These are phyloP conservation scores for Drosophila chauvacae DNA, from an alignment of 1,140 invertebrate species.

Conservation along the genomic window DNA sequence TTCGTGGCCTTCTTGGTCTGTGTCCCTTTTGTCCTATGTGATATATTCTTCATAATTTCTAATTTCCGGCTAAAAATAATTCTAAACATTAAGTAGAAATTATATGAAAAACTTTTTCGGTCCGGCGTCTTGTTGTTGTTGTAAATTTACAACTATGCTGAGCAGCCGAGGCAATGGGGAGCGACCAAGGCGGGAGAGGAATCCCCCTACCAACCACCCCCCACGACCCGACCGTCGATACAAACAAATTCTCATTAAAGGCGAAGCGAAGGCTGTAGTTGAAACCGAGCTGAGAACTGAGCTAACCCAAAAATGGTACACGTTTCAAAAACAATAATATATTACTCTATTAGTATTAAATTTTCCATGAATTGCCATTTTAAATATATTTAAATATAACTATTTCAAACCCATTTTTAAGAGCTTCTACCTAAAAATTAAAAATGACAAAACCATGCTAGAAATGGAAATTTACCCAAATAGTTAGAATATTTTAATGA, in stretches of 20 bases:
- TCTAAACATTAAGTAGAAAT: slow-evolving; percentile 82
- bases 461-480: too few relatives aligned
- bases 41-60: slow-evolving; percentile 78
- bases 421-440: too few relatives aligned
- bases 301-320: slow-evolving; percentile 62
- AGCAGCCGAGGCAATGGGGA: slow-evolving; percentile 15
- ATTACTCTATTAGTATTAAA: not conserved
- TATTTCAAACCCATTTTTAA: too few relatives aligned
- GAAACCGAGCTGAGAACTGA: slow-evolving; percentile 48
- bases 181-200: not conserved
- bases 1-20: slow-evolving; percentile 15
- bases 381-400: too few relatives aligned
- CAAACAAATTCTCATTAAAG: slow-evolving; percentile 83
- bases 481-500: too few relatives aligned
- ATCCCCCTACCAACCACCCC: slow-evolving; percentile 18
- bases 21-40: slow-evolving; percentile 52
- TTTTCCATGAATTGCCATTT: too few relatives aligned
- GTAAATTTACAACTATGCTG: slow-evolving; percentile 74
- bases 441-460: too few relatives aligned
- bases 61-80: slow-evolving; percentile 78
- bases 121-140: slow-evolving; percentile 35
- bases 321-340: slow-evolving; percentile 2
- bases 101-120: slow-evolving; percentile 73
- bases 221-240: slow-evolving; percentile 71
- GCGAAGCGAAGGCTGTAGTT: slow-evolving; percentile 50